Percentiles rank a stretch among this genome's conserved stretches.
Conservation (phyloP, 2,113 vertebrate genomes). For the Sinocyclocheilus grahami region DNA sequence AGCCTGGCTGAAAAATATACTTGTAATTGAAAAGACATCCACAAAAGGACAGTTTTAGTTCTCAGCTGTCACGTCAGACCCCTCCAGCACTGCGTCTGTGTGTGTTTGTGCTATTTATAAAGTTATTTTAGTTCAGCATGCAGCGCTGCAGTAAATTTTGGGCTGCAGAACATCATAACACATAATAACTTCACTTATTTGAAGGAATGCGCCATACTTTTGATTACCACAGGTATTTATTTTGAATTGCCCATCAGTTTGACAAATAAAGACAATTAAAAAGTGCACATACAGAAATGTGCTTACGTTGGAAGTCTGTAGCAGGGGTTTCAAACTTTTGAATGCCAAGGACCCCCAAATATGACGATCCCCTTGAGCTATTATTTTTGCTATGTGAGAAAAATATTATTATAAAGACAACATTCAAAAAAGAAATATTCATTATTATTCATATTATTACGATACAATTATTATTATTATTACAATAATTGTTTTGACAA, state of each 20-base stretch:
- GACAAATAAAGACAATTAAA: background rate
- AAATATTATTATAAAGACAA: background rate
- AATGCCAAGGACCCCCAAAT: background rate
- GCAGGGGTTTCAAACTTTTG: background rate
- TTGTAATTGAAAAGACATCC: conserved; percentile 7
- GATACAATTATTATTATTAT: too few species aligned
- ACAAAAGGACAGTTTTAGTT: conserved; percentile 16
- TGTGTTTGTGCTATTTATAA: conserved; percentile 39
- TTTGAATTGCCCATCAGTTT: background rate
- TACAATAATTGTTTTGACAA: too few species aligned
- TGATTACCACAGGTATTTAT: too few species aligned
- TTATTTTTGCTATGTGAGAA: background rate
- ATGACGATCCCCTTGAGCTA: background rate
- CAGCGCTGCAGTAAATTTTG: background rate
- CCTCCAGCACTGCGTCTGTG: background rate
- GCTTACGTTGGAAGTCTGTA: background rate
- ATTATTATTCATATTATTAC: too few species aligned
- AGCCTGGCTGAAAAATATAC: background rate
- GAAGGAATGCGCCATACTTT: background rate
- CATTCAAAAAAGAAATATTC: too few species aligned
- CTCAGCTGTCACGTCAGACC: conserved; percentile 9
- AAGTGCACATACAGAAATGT: background rate
- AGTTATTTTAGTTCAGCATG: background rate
- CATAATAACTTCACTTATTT: background rate
- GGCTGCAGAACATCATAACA: background rate